phyloP scores from a whole-genome alignment of 2,113 vertebrate species.

The Agapornis roseicollis region DNA sequence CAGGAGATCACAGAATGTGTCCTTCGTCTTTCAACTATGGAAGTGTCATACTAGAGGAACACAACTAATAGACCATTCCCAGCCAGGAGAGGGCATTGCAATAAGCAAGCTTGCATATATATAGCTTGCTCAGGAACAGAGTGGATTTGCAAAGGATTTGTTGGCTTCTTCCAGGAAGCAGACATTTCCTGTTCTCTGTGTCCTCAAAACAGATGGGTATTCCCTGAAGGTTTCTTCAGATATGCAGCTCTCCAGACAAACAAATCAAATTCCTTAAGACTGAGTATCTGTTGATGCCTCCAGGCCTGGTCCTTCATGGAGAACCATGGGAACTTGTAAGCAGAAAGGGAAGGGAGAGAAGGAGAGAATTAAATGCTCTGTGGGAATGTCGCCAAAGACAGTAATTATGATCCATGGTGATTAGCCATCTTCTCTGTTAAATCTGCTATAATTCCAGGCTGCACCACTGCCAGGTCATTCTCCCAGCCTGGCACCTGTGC shows the following conservation, averaged over 20 bases:
- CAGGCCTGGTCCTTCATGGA: background rate
- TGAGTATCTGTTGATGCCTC: background rate
- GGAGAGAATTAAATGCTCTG: background rate
- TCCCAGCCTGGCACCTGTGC: background rate
- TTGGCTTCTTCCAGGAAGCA: background rate
- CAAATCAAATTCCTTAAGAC: background rate
- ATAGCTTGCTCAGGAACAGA: background rate
- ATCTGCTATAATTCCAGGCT: background rate
- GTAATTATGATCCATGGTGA: background rate
- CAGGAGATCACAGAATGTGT: background rate
- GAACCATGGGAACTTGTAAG: background rate
- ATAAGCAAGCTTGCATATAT: background rate
- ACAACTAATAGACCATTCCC: background rate
- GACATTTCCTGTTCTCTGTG: background rate
- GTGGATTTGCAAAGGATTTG: background rate
- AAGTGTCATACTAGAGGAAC: background rate
- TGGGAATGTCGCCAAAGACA: background rate
- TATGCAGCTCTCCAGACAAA: background rate
- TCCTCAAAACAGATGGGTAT: background rate
- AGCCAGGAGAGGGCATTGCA: background rate
- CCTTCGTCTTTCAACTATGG: background rate
- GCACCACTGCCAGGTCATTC: background rate
- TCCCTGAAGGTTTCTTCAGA: background rate
- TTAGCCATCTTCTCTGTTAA: background rate
- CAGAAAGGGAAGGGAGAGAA: background rate